Evolutionary conservation across 2,888 invertebrate genomes (phyloP).

Genomic region (Pandemis corylana): DNA sequence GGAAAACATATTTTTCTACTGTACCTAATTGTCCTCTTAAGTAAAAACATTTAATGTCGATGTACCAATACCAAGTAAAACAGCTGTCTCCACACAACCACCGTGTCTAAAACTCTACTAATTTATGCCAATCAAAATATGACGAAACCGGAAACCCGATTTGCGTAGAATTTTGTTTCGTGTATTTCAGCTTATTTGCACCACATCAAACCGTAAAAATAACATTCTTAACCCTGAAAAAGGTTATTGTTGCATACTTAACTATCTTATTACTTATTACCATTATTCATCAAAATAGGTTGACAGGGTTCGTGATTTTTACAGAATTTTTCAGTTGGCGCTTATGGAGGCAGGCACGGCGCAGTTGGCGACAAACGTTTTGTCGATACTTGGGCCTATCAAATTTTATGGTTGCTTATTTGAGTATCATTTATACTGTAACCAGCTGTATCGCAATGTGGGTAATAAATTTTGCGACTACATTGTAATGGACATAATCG

Average conservation of each 20-base stretch:
- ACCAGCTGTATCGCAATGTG: slow-evolving; percentile 4
- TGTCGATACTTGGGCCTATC: slow-evolving; percentile 64
- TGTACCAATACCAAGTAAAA: background rate
- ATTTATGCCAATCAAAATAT: slow-evolving; percentile 11
- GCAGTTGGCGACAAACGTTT: slow-evolving; percentile 64
- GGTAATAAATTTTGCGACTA: slow-evolving; percentile 11
- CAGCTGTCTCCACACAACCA: slow-evolving; percentile 2
- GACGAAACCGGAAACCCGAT: slow-evolving; percentile 5
- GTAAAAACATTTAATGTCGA: background rate
- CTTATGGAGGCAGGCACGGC: slow-evolving; percentile 62
- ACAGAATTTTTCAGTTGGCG: slow-evolving; percentile 68
- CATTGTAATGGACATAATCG: background rate
- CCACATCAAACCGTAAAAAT: slow-evolving; percentile 1
- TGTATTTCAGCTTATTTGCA: background rate
- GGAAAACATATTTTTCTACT: background rate
- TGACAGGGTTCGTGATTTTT: slow-evolving; percentile 69
- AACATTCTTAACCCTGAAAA: slow-evolving; percentile 5
- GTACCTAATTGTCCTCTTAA: background rate
- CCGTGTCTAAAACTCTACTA: slow-evolving; percentile 15
- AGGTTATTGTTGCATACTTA: background rate
- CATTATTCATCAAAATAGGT: slow-evolving; percentile 30
- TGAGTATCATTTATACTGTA: slow-evolving; percentile 14
- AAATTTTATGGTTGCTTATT: slow-evolving; percentile 43
- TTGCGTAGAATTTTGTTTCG: background rate
- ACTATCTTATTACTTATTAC: background rate